Conservation (phyloP, 2,113 vertebrate genomes). For the Dendropsophus ebraccatus region DNA sequence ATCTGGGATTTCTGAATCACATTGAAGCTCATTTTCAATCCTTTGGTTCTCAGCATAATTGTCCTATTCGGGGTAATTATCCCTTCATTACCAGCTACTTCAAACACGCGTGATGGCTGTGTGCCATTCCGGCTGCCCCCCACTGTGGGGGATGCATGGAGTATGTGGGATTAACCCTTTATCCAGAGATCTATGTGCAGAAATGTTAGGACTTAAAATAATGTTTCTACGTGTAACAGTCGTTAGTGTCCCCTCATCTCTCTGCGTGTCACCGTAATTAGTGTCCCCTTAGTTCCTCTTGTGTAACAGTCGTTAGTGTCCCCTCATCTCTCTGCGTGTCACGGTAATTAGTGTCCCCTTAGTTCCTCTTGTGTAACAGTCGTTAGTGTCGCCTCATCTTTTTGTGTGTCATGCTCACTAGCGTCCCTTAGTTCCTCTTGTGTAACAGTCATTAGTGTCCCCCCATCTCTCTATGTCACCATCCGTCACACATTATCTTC, state of each 20-base stretch:
- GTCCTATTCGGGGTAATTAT: constrained; percentile 25
- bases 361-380: not conserved
- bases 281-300: not conserved
- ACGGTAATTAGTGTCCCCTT: not conserved
- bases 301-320: not conserved
- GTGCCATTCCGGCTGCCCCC: not conserved
- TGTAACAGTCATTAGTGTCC: not conserved
- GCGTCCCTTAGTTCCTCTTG: not conserved
- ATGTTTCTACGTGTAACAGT: not conserved
- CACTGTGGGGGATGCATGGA: too few relatives aligned
- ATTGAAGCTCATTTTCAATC: not conserved
- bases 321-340: not conserved
- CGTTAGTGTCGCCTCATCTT: not conserved
- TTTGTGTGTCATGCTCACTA: not conserved
- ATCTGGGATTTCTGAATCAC: not conserved
- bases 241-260: not conserved
- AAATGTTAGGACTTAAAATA: not conserved
- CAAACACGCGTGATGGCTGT: not conserved
- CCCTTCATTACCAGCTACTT: constrained; percentile 6
- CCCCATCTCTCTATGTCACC: not conserved
- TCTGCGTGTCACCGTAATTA: not conserved
- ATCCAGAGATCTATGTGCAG: not conserved
- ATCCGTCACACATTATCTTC: too few relatives aligned
- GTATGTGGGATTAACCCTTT: not conserved
- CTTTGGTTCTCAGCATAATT: not conserved